Percentiles rank a stretch among this genome's conserved stretches.
phyloP scores from a whole-genome alignment of 2,797 vertebrate species.

The Microchirus variegatus region DNA sequence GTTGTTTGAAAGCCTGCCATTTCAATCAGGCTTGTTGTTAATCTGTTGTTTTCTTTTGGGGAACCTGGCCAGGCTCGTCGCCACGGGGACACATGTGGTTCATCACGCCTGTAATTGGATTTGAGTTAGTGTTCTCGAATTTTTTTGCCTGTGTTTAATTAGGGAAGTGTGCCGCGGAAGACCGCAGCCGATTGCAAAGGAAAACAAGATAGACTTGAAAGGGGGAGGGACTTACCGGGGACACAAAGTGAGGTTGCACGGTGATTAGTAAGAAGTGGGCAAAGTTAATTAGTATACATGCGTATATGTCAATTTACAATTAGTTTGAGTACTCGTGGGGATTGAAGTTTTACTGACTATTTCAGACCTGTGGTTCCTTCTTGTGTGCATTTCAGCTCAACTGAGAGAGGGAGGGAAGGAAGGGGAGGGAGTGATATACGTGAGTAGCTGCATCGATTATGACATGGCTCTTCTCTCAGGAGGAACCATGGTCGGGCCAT shows the following conservation, averaged over 20 bases:
- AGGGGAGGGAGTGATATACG: slow-evolving; percentile 31
- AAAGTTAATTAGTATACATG: slow-evolving; percentile 59
- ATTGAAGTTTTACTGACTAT: slow-evolving; percentile 19
- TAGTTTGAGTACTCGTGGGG: slow-evolving; percentile 31
- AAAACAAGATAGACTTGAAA: slow-evolving; percentile 33
- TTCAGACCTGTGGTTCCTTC: slow-evolving; percentile 15
- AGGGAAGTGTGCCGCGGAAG: slow-evolving; percentile 51
- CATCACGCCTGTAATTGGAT: slow-evolving; percentile 82
- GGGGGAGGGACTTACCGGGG: slow-evolving; percentile 30
- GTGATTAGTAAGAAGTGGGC: slow-evolving; percentile 56
- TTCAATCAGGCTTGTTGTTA: slow-evolving; percentile 80
- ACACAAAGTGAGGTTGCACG: slow-evolving; percentile 36
- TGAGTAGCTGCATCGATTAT: slow-evolving; percentile 72
- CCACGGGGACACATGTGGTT: slow-evolving; percentile 75
- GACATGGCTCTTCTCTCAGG: slow-evolving; percentile 68
- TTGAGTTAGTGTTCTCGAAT: slow-evolving; percentile 71
- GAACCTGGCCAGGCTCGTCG: slow-evolving; percentile 61
- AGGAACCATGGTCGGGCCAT: slow-evolving; percentile 65
- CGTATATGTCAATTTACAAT: slow-evolving; percentile 58
- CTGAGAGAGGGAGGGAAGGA: neutral
- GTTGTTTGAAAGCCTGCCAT: slow-evolving; percentile 81
- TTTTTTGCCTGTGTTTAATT: slow-evolving; percentile 75
- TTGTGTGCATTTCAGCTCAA: slow-evolving; percentile 17
- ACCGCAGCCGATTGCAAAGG: slow-evolving; percentile 21
- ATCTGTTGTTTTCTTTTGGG: slow-evolving; percentile 66